Base-by-base conservation (phyloP, 2,888 invertebrate genomes). In the Lapara coniferarum region DNA sequence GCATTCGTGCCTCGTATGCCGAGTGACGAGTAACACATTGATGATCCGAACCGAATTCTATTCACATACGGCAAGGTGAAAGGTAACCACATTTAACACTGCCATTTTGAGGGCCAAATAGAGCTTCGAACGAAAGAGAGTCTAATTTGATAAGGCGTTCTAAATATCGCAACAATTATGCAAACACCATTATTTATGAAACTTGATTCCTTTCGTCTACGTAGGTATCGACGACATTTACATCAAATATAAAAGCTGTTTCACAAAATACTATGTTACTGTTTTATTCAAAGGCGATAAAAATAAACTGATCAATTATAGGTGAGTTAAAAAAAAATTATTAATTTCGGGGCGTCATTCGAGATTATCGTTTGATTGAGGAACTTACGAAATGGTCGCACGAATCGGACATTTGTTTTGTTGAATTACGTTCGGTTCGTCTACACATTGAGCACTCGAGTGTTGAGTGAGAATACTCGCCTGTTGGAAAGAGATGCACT, bases 321-420 rank as follows among this genome's bases (percentile, higher is more conserved):
- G 58, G 12, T 30, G 44, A 53, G 0, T 59, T 52, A 44, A 59
- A 16, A 19, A 19, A 14, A 51, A 52, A 52, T 63, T 59, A 30
- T 52, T 58, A 68, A 44, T 71, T 76, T 74, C 69, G 83, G 86
- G 87, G 89, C 89, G 89, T 91, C 85, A 86, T 86, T 90, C 86
- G 82, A 87, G 89, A 87, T 87, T 86, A 88, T 88, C 88, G 86
- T 88, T 89, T 83, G 83, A 85, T 85, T 86, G 86, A 89, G 89
- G 90, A 93, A 91, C 91, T 93, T 93, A 92, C 90, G 92, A 93
- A 93, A 93, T 92, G 92, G 92, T 91, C 90, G 90, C 89, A 93
- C 90, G 89, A 90, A 91, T 92, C 92, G 89, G 93, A 93, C 93
- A 94, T 94, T 94, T 94, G 93, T 94, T 94, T 92, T 92, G 92